Percentiles rank a stretch among this genome's conserved stretches.
Conservation (phyloP, 2,113 vertebrate genomes). For the Balaenoptera acutorostrata region DNA sequence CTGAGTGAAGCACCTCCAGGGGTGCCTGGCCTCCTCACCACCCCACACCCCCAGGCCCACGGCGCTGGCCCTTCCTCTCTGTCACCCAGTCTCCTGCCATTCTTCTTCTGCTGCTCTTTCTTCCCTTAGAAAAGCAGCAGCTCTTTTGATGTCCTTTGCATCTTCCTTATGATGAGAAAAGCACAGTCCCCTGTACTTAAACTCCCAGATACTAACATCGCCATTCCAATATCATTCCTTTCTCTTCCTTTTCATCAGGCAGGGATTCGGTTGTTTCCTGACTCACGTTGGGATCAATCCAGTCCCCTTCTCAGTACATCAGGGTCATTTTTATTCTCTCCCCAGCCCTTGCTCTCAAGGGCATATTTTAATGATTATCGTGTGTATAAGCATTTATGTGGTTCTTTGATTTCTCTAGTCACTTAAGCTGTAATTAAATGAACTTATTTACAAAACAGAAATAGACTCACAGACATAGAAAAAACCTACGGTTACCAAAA, state of each 20-base stretch:
- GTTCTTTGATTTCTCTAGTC: conserved; percentile 43
- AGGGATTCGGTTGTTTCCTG: background rate
- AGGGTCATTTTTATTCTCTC: background rate
- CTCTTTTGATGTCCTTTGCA: background rate
- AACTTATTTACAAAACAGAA: background rate
- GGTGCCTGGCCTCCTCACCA: rapidly evolving
- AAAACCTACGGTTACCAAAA: background rate
- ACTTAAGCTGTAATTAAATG: conserved; percentile 14
- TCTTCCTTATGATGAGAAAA: background rate
- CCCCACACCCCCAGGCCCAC: rapidly evolving
- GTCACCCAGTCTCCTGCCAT: background rate
- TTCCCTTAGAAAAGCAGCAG: background rate
- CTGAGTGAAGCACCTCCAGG: background rate
- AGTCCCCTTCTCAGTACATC: background rate
- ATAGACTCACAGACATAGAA: background rate
- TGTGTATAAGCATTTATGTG: background rate
- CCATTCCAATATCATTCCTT: background rate
- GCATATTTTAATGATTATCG: conserved; percentile 8
- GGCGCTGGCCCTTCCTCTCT: background rate
- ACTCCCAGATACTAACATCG: background rate
- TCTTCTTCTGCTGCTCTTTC: background rate
- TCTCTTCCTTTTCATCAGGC: background rate
- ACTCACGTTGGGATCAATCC: background rate
- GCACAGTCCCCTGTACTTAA: background rate
- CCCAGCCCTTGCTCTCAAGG: background rate